Conservation (phyloP, 2,113 vertebrate species). For the Anguilla rostrata region DNA sequence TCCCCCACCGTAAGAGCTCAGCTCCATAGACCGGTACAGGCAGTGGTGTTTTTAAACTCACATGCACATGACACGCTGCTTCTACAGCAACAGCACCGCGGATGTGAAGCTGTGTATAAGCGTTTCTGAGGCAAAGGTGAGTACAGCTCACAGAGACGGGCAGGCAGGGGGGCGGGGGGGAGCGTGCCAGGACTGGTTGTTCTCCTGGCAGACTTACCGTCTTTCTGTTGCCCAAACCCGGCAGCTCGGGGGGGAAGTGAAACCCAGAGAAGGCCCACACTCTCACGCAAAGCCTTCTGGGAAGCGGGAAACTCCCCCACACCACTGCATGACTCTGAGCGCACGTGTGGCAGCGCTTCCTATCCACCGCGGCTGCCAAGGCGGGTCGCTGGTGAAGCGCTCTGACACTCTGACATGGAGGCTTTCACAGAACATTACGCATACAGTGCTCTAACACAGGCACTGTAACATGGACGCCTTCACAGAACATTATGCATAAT, state of each 20-base stretch:
- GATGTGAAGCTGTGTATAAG: not conserved
- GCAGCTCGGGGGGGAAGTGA: not conserved
- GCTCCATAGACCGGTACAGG: not conserved
- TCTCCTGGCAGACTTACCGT: not conserved
- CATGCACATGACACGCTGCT: not conserved
- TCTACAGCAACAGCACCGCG: not conserved
- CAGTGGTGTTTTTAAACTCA: not conserved
- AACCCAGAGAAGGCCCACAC: not conserved
- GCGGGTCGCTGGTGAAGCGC: not conserved
- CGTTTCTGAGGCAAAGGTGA: not conserved
- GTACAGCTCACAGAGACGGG: not conserved
- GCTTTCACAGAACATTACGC: not conserved
- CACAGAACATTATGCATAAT: not conserved
- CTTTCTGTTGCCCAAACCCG: not conserved
- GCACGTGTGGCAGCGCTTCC: not conserved
- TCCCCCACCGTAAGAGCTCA: not conserved
- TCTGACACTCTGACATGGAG: not conserved
- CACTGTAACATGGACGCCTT: not conserved
- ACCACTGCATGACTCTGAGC: not conserved
- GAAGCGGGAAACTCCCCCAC: not conserved
- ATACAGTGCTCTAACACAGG: too few species aligned
- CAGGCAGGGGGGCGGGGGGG: not conserved
- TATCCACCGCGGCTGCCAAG: not conserved
- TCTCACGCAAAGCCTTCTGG: not conserved
- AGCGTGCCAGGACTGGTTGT: not conserved